Percentiles rank a stretch among this genome's conserved stretches.
These are phyloP conservation scores for Chaenocephalus aceratus DNA, from an alignment of 2,113 vertebrate genomes.

Conservation along the genomic window DNA sequence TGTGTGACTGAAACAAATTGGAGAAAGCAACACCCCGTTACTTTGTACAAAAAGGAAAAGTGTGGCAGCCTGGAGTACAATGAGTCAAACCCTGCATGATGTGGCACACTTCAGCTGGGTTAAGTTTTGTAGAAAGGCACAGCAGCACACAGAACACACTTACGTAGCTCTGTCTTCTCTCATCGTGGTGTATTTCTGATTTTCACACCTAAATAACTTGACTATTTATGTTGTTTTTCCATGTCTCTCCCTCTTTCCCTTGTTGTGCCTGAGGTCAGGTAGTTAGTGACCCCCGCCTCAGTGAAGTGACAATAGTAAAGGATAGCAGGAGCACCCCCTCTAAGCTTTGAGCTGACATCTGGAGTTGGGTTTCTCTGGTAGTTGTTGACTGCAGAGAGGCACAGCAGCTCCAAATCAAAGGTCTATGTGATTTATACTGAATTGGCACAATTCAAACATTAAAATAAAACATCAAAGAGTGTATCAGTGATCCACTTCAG, in stretches of 20 bases:
- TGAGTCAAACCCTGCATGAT: slow-evolving; percentile 6
- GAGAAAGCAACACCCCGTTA: slow-evolving; percentile 50
- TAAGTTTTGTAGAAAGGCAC: slow-evolving; percentile 1
- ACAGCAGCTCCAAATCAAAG: slow-evolving; percentile 7
- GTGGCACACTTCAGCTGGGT: background rate
- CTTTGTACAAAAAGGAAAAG: slow-evolving; percentile 11
- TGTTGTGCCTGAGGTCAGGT: slow-evolving; percentile 41
- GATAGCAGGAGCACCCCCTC: slow-evolving; percentile 41
- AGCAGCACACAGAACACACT: slow-evolving; percentile 10
- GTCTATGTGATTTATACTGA: background rate
- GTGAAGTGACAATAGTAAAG: slow-evolving; percentile 57
- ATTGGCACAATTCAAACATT: slow-evolving; percentile 10
- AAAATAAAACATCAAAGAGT: background rate
- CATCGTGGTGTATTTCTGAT: background rate
- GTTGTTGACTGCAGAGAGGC: slow-evolving; percentile 35
- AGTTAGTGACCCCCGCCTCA: slow-evolving; percentile 43
- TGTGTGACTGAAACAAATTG: slow-evolving; percentile 18
- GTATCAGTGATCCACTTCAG: background rate
- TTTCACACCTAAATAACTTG: background rate
- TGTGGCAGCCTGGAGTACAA: background rate
- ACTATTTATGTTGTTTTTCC: slow-evolving; percentile 36
- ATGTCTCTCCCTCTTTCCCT: slow-evolving; percentile 12
- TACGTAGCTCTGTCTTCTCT: slow-evolving; percentile 12
- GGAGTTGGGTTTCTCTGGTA: slow-evolving; percentile 44
- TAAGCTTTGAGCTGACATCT: slow-evolving; percentile 51